Base-by-base conservation (phyloP, 2,113 vertebrate species). In the Ivindomyrus marchei region DNA sequence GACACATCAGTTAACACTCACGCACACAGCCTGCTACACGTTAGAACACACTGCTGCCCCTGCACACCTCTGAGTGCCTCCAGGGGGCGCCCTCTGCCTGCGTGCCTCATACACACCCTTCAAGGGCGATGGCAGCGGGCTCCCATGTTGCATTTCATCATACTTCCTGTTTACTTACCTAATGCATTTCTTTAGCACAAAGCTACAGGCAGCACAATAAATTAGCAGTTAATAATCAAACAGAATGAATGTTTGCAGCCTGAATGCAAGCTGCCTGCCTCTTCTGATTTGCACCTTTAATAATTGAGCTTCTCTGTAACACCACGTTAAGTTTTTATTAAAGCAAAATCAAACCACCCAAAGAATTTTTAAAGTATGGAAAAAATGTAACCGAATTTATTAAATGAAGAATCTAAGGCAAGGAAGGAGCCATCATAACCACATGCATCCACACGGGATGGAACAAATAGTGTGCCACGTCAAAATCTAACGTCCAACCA, bases 201-300 rank as follows among this genome's bases (percentile, higher is more conserved):
- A 94, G 93, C 94, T 95, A 91, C 92, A 91, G 91, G 95, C 92
- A 88, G 94, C 91, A 90, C 93, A 94, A 95, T 95, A 94, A 95
- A 95, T 95, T 94, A 95, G 93, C 94, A 93, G 94, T 94, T 94
- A 94, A 94, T 95, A 95, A 94, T 91, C 90, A 90, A 89, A 91
- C 89, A 86, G 90, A 90, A n/a, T n/a, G n/a, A n/a, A n/a, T n/a
- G n/a, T n/a, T n/a, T n/a, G n/a, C n/a, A 91, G 74, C 85, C 89
- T 50, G 89, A 90, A 83, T 91, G 90, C 70, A 87, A 74, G 62
- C 88, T 85, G 89, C 90, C 90, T 91, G 85, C 86, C 70, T 87
- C 89, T 89, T 87, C 87, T 66, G 49, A 49, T 86, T 85, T 13
- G n/a, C 77, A 47, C 70, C 7, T 85, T 91, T 89, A 92, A 92